Evolutionary conservation across 2,888 invertebrate genomes (phyloP), one percentile per base, ranked within the genome.

Genomic region (Pedicia rivosa): DNA sequence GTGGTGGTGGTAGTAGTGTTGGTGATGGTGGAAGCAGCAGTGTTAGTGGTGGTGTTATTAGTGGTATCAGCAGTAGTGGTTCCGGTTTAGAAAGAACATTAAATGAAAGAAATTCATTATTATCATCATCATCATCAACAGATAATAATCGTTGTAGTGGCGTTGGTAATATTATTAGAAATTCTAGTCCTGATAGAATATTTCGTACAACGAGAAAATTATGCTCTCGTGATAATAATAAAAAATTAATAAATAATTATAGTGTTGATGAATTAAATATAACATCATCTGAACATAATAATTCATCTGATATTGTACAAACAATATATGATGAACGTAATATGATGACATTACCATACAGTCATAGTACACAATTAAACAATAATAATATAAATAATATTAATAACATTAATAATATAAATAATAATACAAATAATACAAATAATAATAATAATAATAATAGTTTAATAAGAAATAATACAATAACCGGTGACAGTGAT

Each of bases 61-160:
- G 17, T 20, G 36, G n/a, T 37, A 44, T 37, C 35, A 26, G 26
- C n/a, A n/a, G n/a, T n/a, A 32, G 13, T 32, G 32, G 20, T 22
- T 5, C 20, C 5, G 22, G 9, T 20, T 20, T 42, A 7, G 43
- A 43, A 19, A 33, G 41, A n/a, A 30, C 17, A 15, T 31, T 33
- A 15, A 35, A 50, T 15, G 61, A 60, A 41, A 51, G 59, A 2
- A 57, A 59, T 40, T 59, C 59, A 19, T 48, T 59, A 16, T 46
- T 61, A 16, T 56, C 57, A 20, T 55, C 57, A 13, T 54, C 55
- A n/a, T 59, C 59, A 2, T 57, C 57, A 1, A 49, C 50, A 20
- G 44, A 42, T 29, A 45, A 45, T 30, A 53, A 35, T 36, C 39
- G 35, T 27, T 19, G 25, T 19, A 34, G 31, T n/a, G 14, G 25